Conservation (phyloP, 2,113 vertebrate species). For the Himantopus leucocephalus region DNA sequence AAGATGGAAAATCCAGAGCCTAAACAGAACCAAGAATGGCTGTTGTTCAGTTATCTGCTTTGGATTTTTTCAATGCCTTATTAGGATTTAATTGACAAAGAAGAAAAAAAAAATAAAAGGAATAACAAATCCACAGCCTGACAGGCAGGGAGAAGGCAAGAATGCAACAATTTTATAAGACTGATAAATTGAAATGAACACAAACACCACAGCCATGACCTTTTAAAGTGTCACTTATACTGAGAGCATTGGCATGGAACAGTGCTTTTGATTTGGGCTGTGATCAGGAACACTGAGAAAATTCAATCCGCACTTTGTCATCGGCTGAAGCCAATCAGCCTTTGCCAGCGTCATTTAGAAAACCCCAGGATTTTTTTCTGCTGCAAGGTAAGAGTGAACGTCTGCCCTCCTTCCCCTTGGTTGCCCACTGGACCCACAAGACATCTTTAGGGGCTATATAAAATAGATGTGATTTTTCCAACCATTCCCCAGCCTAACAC, state of each 20-base stretch:
- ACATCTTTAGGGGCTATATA: neutral
- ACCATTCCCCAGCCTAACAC: neutral
- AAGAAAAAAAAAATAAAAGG: neutral
- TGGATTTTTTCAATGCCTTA: neutral
- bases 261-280: constrained; percentile 20
- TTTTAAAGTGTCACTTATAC: constrained; percentile 44
- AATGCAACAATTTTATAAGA: constrained; percentile 15
- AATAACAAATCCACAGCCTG: neutral
- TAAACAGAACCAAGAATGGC: neutral
- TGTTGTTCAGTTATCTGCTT: neutral
- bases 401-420: neutral
- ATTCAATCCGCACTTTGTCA: constrained; percentile 5
- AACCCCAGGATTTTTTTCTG: neutral
- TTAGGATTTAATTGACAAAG: neutral
- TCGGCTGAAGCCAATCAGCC: neutral
- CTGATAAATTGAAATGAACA: constrained; percentile 5
- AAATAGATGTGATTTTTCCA: neutral
- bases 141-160: neutral
- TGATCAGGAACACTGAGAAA: constrained; percentile 24
- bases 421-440: neutral
- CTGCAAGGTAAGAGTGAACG: neutral
- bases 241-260: neutral
- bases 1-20: neutral
- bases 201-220: constrained; percentile 31
- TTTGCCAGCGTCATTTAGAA: neutral